Conservation (phyloP, 2,113 vertebrate species). For the Odocoileus hemionus region DNA sequence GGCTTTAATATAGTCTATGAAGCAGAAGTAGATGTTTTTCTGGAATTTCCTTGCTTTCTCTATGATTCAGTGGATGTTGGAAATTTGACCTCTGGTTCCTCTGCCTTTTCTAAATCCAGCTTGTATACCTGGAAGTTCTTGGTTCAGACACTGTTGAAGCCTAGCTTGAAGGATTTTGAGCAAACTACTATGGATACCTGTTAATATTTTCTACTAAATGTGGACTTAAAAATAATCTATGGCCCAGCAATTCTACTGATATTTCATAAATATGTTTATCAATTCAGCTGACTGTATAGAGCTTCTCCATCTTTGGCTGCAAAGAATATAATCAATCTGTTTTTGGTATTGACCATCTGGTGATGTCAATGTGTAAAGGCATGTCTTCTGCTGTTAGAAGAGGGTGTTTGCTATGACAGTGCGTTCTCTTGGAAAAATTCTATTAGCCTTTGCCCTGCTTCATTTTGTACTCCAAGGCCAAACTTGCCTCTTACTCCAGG, state of each 20-base stretch:
- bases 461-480: background rate
- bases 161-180: background rate
- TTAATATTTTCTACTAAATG: conserved; percentile 15
- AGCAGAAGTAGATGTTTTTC: background rate
- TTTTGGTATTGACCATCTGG: background rate
- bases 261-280: background rate
- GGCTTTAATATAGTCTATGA: background rate
- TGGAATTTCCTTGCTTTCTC: background rate
- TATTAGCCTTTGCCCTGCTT: background rate
- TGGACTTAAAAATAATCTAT: background rate
- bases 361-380: background rate
- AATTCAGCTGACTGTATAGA: background rate
- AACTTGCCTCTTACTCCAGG: background rate
- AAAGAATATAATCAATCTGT: background rate
- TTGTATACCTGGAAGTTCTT: background rate
- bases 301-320: background rate
- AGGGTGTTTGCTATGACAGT: background rate
- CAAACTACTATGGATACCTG: background rate
- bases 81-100: background rate
- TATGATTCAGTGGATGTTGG: background rate
- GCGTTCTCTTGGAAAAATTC: background rate
- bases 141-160: background rate
- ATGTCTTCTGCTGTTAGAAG: background rate
- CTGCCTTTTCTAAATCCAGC: background rate
- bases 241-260: background rate